A percentile compares a stretch with the other conserved stretches of the same genome.
These are phyloP conservation scores for Marmota flaviventris DNA, from an alignment of 2,113 vertebrate species.

Conservation along the genomic window DNA sequence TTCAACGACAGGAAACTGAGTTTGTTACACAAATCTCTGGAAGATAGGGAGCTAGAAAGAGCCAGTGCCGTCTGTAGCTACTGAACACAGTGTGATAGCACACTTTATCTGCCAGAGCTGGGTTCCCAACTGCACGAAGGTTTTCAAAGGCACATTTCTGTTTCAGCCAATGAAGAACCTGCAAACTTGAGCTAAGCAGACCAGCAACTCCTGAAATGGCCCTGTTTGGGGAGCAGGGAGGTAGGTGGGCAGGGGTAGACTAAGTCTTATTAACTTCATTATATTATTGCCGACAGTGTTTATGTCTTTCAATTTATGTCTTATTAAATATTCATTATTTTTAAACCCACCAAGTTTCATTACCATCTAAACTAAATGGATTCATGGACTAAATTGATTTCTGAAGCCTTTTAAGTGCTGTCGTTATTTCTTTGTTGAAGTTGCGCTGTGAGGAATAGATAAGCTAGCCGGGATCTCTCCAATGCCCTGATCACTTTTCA, in stretches of 20 bases:
- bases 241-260: neutral
- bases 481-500: slow-evolving; percentile 24
- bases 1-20: slow-evolving; percentile 78
- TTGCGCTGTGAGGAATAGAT: slow-evolving; percentile 27
- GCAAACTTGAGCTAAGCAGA: slow-evolving; percentile 19
- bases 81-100: slow-evolving; percentile 67
- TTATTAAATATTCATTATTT: slow-evolving; percentile 83
- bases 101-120: slow-evolving; percentile 68
- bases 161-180: neutral
- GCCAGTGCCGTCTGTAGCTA: slow-evolving; percentile 37
- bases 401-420: slow-evolving; percentile 62
- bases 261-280: slow-evolving; percentile 77
- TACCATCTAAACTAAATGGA: slow-evolving; percentile 80
- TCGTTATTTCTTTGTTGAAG: slow-evolving; percentile 56
- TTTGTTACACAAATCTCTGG: slow-evolving; percentile 68
- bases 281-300: slow-evolving; percentile 73
- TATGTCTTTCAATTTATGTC: slow-evolving; percentile 82
- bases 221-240: neutral
- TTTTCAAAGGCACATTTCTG: slow-evolving; percentile 61
- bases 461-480: slow-evolving; percentile 18
- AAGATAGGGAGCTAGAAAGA: slow-evolving; percentile 73
- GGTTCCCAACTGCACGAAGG: slow-evolving; percentile 31
- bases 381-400: slow-evolving; percentile 70
- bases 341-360: slow-evolving; percentile 81
- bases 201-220: neutral